These are phyloP conservation scores for Rafetus swinhoei DNA, from an alignment of 2,113 vertebrate genomes.

Conservation along the genomic window DNA sequence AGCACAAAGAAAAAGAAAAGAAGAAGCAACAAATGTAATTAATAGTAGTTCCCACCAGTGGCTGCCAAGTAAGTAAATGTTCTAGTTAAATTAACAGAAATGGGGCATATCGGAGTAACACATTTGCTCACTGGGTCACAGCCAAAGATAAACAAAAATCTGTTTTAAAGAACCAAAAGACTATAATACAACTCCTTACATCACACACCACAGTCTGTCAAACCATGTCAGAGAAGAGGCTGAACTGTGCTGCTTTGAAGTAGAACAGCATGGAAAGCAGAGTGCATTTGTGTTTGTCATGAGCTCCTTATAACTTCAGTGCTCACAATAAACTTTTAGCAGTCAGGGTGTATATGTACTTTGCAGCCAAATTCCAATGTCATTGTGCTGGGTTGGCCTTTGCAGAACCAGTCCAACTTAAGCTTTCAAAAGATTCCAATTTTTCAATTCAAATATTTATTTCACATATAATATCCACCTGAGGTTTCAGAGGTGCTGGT, in stretches of 20 bases:
- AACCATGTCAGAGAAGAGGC: conserved; percentile 5
- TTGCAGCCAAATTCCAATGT: conserved; percentile 3
- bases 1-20: conserved; percentile 62
- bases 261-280: conserved; percentile 3
- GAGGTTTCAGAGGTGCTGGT: conserved; percentile 61
- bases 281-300: conserved; percentile 1
- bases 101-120: conserved; percentile 68
- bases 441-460: background rate
- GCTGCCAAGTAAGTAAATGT: conserved; percentile 76
- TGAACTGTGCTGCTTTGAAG: conserved; percentile 11
- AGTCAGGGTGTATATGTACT: background rate
- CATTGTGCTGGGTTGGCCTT: conserved; percentile 46
- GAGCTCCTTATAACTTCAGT: conserved; percentile 6
- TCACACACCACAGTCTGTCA: background rate
- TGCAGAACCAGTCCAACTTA: background rate
- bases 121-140: conserved; percentile 76
- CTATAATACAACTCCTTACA: conserved; percentile 28
- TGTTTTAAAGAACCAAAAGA: conserved; percentile 69
- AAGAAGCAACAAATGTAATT: conserved; percentile 69
- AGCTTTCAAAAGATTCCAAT: background rate
- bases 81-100: conserved; percentile 81
- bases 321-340: conserved; percentile 32
- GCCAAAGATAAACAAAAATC: conserved; percentile 81
- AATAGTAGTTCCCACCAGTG: conserved; percentile 68
- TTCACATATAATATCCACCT: conserved; percentile 27